A percentile compares a stretch with the other conserved stretches of the same genome.
Conservation (phyloP, 2,113 vertebrate species). For the Ursus arctos region DNA sequence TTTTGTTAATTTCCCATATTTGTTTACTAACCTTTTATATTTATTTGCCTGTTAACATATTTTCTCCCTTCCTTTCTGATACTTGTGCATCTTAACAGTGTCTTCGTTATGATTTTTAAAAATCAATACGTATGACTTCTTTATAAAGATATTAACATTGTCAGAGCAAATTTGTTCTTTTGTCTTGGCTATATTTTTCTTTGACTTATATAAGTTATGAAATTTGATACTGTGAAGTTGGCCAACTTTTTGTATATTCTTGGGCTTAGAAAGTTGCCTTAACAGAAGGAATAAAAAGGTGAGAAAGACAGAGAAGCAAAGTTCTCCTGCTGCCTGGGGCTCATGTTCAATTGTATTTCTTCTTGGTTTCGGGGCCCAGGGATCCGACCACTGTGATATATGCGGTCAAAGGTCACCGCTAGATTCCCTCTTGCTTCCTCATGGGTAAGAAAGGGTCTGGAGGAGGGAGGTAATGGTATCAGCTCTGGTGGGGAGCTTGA, state of each 20-base stretch:
- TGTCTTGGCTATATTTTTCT: constrained; percentile 4
- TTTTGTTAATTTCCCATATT: background rate
- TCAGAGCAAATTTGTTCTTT: background rate
- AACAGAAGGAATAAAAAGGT: background rate
- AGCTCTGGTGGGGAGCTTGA: background rate
- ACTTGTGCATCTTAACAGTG: background rate
- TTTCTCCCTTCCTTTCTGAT: constrained; percentile 1
- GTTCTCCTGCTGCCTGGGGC: background rate
- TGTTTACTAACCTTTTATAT: background rate
- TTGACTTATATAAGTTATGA: background rate
- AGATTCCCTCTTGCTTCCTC: background rate
- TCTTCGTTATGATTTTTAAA: background rate
- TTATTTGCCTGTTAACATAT: background rate
- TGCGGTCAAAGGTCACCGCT: background rate
- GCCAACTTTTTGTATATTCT: background rate
- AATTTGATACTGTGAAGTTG: constrained; percentile 7
- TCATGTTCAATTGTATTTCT: background rate
- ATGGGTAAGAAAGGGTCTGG: background rate
- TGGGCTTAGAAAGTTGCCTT: background rate
- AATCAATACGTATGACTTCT: background rate
- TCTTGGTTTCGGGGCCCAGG: background rate
- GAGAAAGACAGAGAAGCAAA: background rate
- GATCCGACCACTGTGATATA: background rate
- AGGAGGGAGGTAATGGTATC: background rate
- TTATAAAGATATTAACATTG: background rate